Evolutionary conservation across 2,797 vertebrate species (phyloP), one percentile per base, ranked within the genome.

Genomic region (Podarcis lilfordi): DNA sequence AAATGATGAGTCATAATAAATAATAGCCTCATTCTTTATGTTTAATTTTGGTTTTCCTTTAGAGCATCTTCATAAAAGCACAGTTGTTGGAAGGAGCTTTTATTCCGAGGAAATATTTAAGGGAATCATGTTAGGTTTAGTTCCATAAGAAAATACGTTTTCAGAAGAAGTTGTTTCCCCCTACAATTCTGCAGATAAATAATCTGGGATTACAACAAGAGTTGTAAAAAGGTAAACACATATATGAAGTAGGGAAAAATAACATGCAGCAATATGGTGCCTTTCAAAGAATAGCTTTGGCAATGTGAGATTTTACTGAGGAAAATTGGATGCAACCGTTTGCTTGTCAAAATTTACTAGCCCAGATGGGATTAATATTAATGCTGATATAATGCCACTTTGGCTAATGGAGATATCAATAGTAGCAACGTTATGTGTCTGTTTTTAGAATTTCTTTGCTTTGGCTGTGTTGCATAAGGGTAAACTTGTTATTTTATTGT

Each of bases 341-440:
- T 91, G 86, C 45, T 32, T 87, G 82, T 88, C 76, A 86, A 84
- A 92, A 90, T 85, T 92, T 66, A 50, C 50, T 69, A 82, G 27
- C 15, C 35, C 23, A 71, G 66, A n/a, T 80, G 88, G 90, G 91
- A 89, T 84, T 89, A 25, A 79, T 91, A 91, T 91, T 91, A 76
- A 85, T 91, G 90, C 90, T 93, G 85, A 93, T 92, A 72, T 8
- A 40, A 74, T 25, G 27, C 43, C 1, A 1, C 79, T 32, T 37
- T 90, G 50, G 29, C 25, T 88, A 3, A 27, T 71, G 64, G 40
- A 89, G 82, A 82, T 61, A 72, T 71, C 91, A 69, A 87, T 89
- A 80, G 91, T 80, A 72, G 37, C 35, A 80, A 10, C 0, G 43
- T 61, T 25, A 0, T 0, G 0, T 89, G 72, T 91, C 23, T 43